Conservation (phyloP, 2,113 vertebrate species). For the Saccopteryx leptura region DNA sequence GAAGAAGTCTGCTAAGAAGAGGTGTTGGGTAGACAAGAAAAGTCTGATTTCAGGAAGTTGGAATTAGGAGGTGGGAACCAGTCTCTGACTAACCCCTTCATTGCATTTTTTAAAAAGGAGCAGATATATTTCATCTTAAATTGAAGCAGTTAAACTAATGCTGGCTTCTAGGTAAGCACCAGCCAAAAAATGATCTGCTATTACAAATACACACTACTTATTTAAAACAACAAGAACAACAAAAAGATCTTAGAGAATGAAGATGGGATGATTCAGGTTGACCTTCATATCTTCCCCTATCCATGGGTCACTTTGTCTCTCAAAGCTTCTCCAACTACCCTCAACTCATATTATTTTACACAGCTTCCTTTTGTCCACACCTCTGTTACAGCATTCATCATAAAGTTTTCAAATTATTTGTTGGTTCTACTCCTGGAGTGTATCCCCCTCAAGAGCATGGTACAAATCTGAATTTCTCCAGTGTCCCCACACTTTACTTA, state of each 20-base stretch:
- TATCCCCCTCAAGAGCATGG: neutral
- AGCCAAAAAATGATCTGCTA: constrained; percentile 35
- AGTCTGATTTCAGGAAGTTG: constrained; percentile 36
- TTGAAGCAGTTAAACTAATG: constrained; percentile 54
- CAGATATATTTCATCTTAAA: constrained; percentile 49
- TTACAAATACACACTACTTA: constrained; percentile 19
- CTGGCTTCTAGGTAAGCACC: neutral
- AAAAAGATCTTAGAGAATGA: neutral
- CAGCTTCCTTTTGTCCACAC: constrained; percentile 7
- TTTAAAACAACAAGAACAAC: neutral
- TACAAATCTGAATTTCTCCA: constrained; percentile 35
- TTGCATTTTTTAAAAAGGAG: constrained; percentile 42
- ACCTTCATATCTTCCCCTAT: neutral
- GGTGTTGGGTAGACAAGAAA: neutral
- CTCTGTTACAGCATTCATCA: neutral
- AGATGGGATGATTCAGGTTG: neutral
- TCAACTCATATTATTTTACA: constrained; percentile 32
- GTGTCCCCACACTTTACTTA: neutral
- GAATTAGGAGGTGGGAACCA: neutral
- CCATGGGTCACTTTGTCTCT: neutral
- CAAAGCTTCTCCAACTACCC: neutral
- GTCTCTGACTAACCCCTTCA: neutral
- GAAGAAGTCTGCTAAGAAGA: constrained; percentile 42
- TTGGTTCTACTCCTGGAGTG: neutral
- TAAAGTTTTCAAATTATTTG: neutral